Conservation (phyloP, 2,113 vertebrate genomes). For the Lampris incognitus region DNA sequence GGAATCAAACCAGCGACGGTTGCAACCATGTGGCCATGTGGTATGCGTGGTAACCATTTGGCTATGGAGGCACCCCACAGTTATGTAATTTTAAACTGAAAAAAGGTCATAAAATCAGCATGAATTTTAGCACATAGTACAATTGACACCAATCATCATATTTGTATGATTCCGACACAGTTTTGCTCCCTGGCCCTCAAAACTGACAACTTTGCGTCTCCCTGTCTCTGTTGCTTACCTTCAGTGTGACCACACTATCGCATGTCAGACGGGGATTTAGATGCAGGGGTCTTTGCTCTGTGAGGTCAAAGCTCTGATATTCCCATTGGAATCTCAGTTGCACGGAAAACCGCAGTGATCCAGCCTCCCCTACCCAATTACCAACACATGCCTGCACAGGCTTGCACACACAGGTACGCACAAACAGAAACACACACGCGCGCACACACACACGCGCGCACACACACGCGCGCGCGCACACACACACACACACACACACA, state of each 20-base stretch:
- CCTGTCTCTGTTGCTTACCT: slow-evolving; percentile 22
- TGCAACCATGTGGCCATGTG: too few species aligned
- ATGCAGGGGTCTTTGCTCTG: slow-evolving; percentile 62
- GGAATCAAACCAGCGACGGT: too few species aligned
- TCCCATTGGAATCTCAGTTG: slow-evolving; percentile 72
- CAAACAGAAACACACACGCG: neutral
- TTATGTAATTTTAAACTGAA: too few species aligned
- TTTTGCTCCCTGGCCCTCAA: too few species aligned
- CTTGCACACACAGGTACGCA: neutral
- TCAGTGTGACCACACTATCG: slow-evolving; percentile 52
- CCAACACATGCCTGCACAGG: neutral
- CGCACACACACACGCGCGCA: neutral
- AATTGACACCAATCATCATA: too few species aligned
- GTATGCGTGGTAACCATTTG: too few species aligned
- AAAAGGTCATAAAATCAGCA: too few species aligned
- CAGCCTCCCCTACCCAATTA: slow-evolving; percentile 59
- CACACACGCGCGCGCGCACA: neutral
- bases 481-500: slow-evolving; percentile 1
- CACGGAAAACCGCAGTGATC: slow-evolving; percentile 66
- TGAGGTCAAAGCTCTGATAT: slow-evolving; percentile 79
- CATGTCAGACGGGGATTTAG: slow-evolving; percentile 68
- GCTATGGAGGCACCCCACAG: too few species aligned
- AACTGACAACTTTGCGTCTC: too few species aligned
- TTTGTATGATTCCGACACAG: too few species aligned
- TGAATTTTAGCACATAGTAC: too few species aligned